Base-by-base conservation (phyloP, 2,113 vertebrate species). In the Lutjanus erythropterus region DNA sequence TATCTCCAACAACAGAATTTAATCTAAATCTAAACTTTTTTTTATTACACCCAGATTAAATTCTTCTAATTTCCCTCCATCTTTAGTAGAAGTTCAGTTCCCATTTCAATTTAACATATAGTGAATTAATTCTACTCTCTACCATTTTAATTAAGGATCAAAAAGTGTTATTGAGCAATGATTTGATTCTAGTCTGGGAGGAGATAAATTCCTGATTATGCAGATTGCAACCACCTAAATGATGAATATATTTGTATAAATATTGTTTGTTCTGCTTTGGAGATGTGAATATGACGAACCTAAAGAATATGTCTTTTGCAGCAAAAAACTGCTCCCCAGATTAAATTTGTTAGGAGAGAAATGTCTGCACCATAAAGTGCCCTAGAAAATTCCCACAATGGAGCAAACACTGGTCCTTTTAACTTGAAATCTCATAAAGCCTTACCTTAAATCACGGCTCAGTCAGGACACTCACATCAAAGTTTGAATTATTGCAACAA, bases 151-250 rank as follows among this genome's bases (percentile, higher is more conserved):
- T n/a, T n/a, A n/a, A n/a, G n/a, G n/a, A n/a, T n/a, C n/a, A n/a
- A n/a, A n/a, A n/a, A 12, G 47, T 62, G 46, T n/a, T 47, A n/a
- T 49, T 7, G 10, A n/a, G 42, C 14, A 31, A 23, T 14, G 21
- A 8, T 31, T 6, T 55, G 15, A 41, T 71, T 77, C 33, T 33
- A 60, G n/a, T 46, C 67, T 25, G n/a, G 8, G 56, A 70, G 47
- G 42, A 61, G 35, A 60, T 41, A 47, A 19, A 62, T 68, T 59
- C 21, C 14, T 25, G 15, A 53, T n/a, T 1, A 49, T n/a, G 46
- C 8, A 49, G 5, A 6, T 53, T 9, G 4, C 23, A 55, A 3
- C 25, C 15, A 55, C 14, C 25, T 16, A 18, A 29, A 18, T 19
- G 1, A 33, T 64, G 21, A 58, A 10, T 65, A 19, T n/a, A 23